Evolutionary conservation across 53 echinoderm and acorn worm genomes (phyloP), one percentile per base, ranked within the genome.

Genomic region (Actinopyga echinites): DNA sequence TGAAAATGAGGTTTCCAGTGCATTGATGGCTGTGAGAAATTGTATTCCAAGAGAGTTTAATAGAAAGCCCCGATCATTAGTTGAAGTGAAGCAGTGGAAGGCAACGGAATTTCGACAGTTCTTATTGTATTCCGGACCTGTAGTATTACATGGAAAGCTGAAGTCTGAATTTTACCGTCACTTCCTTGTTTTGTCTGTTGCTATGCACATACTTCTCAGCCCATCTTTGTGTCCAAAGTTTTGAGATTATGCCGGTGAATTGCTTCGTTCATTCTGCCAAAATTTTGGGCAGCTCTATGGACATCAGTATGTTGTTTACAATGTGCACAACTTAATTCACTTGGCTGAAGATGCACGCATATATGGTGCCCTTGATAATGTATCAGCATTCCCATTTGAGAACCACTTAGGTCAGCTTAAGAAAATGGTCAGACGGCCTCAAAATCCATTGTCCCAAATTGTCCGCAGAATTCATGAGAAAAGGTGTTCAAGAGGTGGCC

Each of bases 31-130:
- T 35, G 22, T 89, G 19, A 69, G 86, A 30, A 31, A 54, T 56
- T 85, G 35, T 15, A 79, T 84, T 1, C 84, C 84, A n/a, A 13
- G 53, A n/a, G 84, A 84, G 56, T 84, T 84, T 73, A 57, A 71
- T 2, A 57, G 84, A 33, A 85, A 85, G 62, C 42, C 57, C 1
- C 77, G 85, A 58, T 77, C 85, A 28, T 33, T 85, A n/a, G 43
- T 26, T 3, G 85, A 85, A 40, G 35, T 84, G 22, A 73, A 30
- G n/a, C n/a, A n/a, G n/a, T n/a, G n/a, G n/a, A n/a, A n/a, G n/a
- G n/a, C n/a, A n/a, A n/a, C n/a, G n/a, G 84, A 84, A 21, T 73
- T 84, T 33, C 43, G 84, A 34, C 28, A 23, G 20, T 84, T 84
- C 34, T 36, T 84, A n/a, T 8, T 84, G 23, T 84, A 84, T 31